Conservation (phyloP, 2,888 invertebrate genomes). For the Clivina fossor region DNA sequence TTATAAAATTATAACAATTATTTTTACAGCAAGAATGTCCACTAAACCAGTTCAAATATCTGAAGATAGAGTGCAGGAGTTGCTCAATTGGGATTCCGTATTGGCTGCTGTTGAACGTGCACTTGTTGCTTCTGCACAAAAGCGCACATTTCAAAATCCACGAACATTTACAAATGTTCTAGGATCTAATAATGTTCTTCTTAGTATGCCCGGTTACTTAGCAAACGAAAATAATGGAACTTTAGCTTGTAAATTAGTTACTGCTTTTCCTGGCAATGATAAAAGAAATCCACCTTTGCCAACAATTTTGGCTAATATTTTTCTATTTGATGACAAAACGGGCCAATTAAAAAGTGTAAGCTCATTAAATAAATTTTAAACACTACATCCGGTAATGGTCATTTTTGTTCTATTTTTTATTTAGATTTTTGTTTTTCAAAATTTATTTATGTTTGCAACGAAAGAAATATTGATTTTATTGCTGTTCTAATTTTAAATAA, state of each 20-base stretch:
- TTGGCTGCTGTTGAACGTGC: conserved; percentile 52
- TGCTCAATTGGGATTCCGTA: conserved; percentile 52
- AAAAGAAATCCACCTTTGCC: conserved; percentile 48
- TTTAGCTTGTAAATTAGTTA: conserved; percentile 57
- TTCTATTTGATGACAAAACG: conserved; percentile 52
- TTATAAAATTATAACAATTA: no score
- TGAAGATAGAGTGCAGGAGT: conserved; percentile 48
- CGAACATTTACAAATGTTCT: conserved; percentile 46
- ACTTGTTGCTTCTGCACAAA: conserved; percentile 46
- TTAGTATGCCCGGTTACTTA: conserved; percentile 56
- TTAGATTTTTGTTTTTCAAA: no score
- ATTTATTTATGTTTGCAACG: no score
- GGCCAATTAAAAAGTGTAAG: conserved; percentile 53
- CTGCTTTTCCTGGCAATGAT: conserved; percentile 51
- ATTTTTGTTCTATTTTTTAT: neutral
- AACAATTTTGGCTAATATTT: conserved; percentile 53
- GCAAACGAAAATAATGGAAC: conserved; percentile 43
- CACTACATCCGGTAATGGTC: neutral
- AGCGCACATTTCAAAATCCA: conserved; percentile 47
- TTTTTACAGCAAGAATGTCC: neutral
- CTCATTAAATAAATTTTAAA: conserved; percentile 13
- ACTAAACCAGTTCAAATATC: conserved; percentile 16
- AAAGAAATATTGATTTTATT: no score
- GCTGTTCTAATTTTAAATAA: neutral
- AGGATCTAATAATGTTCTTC: conserved; percentile 43